phyloP scores from a whole-genome alignment of 2,113 vertebrate genomes.

The Sisor rabdophorus region DNA sequence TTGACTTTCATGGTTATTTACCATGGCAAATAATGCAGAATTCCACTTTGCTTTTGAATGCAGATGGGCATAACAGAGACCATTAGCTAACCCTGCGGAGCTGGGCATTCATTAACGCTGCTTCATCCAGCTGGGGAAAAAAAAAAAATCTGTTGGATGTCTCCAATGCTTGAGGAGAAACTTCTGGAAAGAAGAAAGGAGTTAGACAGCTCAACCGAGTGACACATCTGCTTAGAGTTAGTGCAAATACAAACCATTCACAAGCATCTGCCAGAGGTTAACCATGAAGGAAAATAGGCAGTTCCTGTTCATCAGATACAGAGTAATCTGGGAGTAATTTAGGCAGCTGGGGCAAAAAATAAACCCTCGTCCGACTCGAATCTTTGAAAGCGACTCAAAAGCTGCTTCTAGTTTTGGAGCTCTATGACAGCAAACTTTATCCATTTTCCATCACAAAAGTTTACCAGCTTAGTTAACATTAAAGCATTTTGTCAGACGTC shows the following conservation, averaged over 20 bases:
- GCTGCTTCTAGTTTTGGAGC: constrained; percentile 53
- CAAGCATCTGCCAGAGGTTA: constrained; percentile 78
- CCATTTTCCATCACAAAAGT: neutral
- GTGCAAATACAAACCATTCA: constrained; percentile 60
- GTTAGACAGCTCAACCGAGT: constrained; percentile 12
- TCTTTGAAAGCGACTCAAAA: constrained; percentile 59
- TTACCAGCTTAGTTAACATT: no score
- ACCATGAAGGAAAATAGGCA: constrained; percentile 72
- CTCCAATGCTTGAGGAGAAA: constrained; percentile 16
- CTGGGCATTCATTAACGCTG: constrained; percentile 28
- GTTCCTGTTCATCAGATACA: constrained; percentile 71
- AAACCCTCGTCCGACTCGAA: constrained; percentile 53
- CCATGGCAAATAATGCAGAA: constrained; percentile 52
- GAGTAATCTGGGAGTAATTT: constrained; percentile 75
- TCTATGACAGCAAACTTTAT: constrained; percentile 26
- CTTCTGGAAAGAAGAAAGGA: constrained; percentile 19
- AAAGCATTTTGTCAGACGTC: no score
- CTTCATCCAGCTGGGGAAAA: constrained; percentile 36
- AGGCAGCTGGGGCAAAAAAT: constrained; percentile 61
- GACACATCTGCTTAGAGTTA: constrained; percentile 66
- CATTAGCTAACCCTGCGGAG: constrained; percentile 45
- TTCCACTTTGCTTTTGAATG: constrained; percentile 44
- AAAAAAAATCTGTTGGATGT: neutral
- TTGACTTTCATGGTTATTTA: constrained; percentile 60
- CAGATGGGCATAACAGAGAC: constrained; percentile 35